Percentiles rank a stretch among this genome's conserved stretches.
These are phyloP conservation scores for Stenurella melanura DNA, from an alignment of 2,888 invertebrate species.

Conservation along the genomic window DNA sequence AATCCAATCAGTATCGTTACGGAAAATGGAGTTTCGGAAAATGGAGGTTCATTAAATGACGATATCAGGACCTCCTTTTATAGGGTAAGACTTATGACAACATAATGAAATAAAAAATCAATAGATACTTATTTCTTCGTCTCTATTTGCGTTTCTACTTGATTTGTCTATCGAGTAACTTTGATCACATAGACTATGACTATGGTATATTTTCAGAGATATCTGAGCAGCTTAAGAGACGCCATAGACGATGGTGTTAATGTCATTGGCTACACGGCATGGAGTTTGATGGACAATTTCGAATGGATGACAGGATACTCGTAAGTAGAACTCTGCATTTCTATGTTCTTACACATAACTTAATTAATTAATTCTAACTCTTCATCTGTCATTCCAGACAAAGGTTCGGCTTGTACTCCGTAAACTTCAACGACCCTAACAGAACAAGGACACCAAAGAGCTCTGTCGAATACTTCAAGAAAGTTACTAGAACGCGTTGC, in stretches of 20 bases:
- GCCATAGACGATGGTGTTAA: constrained; percentile 58
- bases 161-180: background rate
- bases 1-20: constrained; percentile 76
- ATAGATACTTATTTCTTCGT: background rate
- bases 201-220: constrained; percentile 47
- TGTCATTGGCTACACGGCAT: constrained; percentile 57
- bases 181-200: background rate
- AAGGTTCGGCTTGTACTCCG: constrained; percentile 81
- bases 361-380: background rate
- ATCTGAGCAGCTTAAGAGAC: constrained; percentile 53
- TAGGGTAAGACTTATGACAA: constrained; percentile 30
- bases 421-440: constrained; percentile 78
- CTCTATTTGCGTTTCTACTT: background rate
- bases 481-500: constrained; percentile 71
- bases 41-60: constrained; percentile 65
- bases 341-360: background rate
- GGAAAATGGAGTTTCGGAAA: constrained; percentile 77
- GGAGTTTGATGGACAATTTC: constrained; percentile 61
- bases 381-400: constrained; percentile 73
- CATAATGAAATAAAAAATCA: too few species aligned
- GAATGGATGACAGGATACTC: constrained; percentile 58
- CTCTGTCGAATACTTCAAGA: constrained; percentile 76
- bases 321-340: constrained; percentile 52
- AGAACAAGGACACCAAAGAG: constrained; percentile 79
- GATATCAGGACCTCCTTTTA: constrained; percentile 39